These are phyloP conservation scores for Eustalomyia histrio DNA, from an alignment of 2,888 invertebrate species.

Conservation along the genomic window DNA sequence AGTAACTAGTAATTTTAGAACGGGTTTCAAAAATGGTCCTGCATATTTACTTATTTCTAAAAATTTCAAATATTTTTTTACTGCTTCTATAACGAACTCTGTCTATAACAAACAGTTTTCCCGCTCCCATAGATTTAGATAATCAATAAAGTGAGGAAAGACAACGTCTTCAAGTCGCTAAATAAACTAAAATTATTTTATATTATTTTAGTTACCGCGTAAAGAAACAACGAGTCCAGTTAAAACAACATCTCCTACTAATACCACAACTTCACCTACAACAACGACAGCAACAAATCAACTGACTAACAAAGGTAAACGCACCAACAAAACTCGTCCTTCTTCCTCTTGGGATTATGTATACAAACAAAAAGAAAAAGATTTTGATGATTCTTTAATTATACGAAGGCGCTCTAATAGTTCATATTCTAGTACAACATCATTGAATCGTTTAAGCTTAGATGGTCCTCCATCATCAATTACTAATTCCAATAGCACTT, in stretches of 20 bases:
- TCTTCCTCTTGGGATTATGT: conserved; percentile 82
- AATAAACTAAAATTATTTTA: no score
- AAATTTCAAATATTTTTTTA: no score
- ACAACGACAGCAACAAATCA: conserved; percentile 39
- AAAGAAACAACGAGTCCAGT: conserved; percentile 16
- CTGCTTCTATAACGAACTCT: no score
- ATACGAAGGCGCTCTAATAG: conserved; percentile 91
- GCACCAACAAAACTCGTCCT: conserved; percentile 68
- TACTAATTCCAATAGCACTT: conserved; percentile 28
- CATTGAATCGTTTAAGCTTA: conserved; percentile 83
- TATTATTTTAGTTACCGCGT: conserved; percentile 43
- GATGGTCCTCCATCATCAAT: conserved; percentile 69
- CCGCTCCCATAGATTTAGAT: no score
- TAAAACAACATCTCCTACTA: conserved; percentile 48
- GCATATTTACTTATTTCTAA: no score
- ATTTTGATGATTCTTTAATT: conserved; percentile 88
- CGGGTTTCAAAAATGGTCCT: no score
- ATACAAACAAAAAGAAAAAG: conserved; percentile 82
- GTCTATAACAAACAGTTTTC: no score
- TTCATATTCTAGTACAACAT: conserved; percentile 87
- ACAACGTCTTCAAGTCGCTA: no score
- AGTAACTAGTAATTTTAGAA: no score
- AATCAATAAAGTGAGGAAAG: no score
- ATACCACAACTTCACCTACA: conserved; percentile 24
- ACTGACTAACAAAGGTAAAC: conserved; percentile 62